phyloP scores from a whole-genome alignment of 2,113 vertebrate species.

The Cinclus mexicanus region DNA sequence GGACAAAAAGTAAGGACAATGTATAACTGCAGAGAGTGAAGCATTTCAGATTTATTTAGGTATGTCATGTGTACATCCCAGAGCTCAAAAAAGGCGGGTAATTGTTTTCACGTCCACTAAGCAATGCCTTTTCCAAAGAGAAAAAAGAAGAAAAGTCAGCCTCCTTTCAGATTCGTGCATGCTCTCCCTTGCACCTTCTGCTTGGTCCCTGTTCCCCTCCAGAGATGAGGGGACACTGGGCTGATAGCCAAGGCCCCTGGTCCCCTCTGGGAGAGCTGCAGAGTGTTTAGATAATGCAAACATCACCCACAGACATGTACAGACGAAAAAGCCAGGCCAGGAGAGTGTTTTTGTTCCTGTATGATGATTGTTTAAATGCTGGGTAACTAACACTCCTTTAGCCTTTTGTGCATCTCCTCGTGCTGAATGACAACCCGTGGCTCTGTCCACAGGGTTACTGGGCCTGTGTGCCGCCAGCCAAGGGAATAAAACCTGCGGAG shows the following conservation, averaged over 20 bases:
- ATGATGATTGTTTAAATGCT: fast-evolving
- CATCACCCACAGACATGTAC: not conserved
- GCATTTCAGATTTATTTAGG: not conserved
- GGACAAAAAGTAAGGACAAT: not conserved
- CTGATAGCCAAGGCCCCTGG: not conserved
- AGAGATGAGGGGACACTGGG: not conserved
- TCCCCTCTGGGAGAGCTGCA: not conserved
- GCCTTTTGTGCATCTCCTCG: not conserved
- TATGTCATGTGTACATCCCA: not conserved
- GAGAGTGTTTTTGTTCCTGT: not conserved
- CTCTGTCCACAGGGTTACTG: not conserved
- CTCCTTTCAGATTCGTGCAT: not conserved
- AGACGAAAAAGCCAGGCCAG: not conserved
- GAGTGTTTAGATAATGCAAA: not conserved
- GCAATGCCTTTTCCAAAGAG: not conserved
- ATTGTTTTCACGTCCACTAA: not conserved
- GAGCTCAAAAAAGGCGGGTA: not conserved
- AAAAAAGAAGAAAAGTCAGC: not conserved
- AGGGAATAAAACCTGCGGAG: not conserved
- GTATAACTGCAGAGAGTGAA: not conserved
- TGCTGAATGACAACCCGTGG: not conserved
- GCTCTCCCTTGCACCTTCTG: not conserved
- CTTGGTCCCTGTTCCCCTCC: not conserved
- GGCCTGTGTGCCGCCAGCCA: not conserved
- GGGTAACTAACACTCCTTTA: not conserved